Evolutionary conservation across 2,888 invertebrate genomes (phyloP).

Genomic region (Lasioglossum morio): DNA sequence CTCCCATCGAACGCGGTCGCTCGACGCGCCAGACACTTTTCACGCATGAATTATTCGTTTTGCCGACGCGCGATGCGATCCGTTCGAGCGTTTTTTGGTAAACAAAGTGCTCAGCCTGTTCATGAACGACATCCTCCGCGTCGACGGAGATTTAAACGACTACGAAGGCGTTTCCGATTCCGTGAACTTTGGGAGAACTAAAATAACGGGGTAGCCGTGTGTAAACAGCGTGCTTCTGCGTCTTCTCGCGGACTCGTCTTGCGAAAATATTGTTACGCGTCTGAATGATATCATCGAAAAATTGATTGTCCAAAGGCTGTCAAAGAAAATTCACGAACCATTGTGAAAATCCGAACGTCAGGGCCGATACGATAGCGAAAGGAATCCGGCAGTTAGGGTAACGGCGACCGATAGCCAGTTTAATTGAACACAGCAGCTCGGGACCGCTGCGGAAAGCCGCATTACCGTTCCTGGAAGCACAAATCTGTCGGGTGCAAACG

Average conservation of each 20-base stretch:
- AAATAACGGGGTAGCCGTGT: not conserved
- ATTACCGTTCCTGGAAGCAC: conserved; percentile 76
- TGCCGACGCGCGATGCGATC: not conserved
- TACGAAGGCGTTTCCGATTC: not conserved
- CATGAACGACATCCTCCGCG: conserved; percentile 5
- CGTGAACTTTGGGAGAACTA: not conserved
- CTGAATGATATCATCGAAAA: not conserved
- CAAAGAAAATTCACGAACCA: not conserved
- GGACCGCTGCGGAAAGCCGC: conserved; percentile 66
- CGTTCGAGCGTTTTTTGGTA: not conserved
- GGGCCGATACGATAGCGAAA: not conserved
- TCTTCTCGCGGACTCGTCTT: not conserved
- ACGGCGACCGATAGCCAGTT: conserved; percentile 70
- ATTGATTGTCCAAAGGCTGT: not conserved
- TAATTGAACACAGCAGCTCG: conserved; percentile 75
- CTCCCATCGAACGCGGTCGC: not conserved
- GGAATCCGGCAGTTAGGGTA: conserved; percentile 45
- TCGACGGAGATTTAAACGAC: not conserved
- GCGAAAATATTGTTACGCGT: not conserved
- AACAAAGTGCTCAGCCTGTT: conserved; percentile 15
- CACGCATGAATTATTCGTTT: conserved; percentile 43
- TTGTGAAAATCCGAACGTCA: not conserved
- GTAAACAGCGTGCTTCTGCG: not conserved
- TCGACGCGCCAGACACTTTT: conserved; percentile 30
- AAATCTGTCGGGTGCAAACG: conserved; percentile 74